phyloP scores from a whole-genome alignment of 30 jellyfish, hydroid and myxozoan genomes.

The Hydractinia symbiolongicarpus region DNA sequence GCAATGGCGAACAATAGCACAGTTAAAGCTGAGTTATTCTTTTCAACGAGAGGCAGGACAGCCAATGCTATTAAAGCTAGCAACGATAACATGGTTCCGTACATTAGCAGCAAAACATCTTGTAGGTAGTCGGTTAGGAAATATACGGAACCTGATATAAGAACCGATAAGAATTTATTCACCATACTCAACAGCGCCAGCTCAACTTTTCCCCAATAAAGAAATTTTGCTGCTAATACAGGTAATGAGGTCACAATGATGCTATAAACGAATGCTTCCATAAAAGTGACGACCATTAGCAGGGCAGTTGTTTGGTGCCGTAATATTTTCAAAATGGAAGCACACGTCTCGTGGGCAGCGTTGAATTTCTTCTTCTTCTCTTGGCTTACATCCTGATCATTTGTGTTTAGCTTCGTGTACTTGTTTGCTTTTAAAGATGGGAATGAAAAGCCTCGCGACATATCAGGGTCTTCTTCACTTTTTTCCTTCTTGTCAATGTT shows the following conservation, averaged over 20 bases:
- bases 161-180: slow-evolving; percentile 26
- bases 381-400: not conserved
- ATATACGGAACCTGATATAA: slow-evolving; percentile 32
- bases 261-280: slow-evolving; percentile 31
- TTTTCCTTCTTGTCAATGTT: not conserved
- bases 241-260: slow-evolving; percentile 30
- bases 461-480: not conserved
- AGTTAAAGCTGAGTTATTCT: not conserved
- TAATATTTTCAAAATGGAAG: slow-evolving; percentile 30
- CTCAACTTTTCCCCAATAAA: slow-evolving; percentile 32
- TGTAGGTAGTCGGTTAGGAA: slow-evolving; percentile 26
- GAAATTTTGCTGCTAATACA: slow-evolving; percentile 27
- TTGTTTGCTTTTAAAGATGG: not conserved
- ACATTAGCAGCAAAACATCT: slow-evolving; percentile 16
- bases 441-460: not conserved
- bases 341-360: not conserved
- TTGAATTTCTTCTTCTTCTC: not conserved
- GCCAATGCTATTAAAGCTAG: slow-evolving; percentile 23
- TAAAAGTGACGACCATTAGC: slow-evolving; percentile 21
- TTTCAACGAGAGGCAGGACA: slow-evolving; percentile 2
- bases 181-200: slow-evolving; percentile 35
- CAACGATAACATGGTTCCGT: slow-evolving; percentile 13
- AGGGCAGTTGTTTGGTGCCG: slow-evolving; percentile 30
- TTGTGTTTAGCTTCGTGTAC: not conserved
- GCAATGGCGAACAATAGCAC: slow-evolving; percentile 15